These are phyloP conservation scores for Clepsis dumicolana DNA, from an alignment of 2,888 invertebrate genomes.

Conservation along the genomic window DNA sequence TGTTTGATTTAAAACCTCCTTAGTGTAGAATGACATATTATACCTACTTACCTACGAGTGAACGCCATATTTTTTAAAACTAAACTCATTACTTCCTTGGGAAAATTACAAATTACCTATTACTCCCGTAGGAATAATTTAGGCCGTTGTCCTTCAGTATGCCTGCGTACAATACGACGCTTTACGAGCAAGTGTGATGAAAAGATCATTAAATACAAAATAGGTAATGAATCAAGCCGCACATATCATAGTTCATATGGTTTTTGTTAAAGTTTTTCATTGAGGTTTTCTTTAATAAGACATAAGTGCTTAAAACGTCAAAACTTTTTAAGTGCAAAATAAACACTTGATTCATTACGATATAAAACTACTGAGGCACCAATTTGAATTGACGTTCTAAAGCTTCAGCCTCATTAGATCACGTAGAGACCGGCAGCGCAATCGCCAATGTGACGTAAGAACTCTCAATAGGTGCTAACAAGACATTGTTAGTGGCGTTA, in stretches of 20 bases:
- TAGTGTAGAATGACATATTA: no score
- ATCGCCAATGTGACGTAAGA: conserved; percentile 71
- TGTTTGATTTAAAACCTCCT: no score
- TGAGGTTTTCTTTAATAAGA: neutral
- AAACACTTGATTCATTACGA: conserved; percentile 64
- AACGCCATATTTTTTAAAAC: no score
- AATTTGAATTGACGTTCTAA: conserved; percentile 65
- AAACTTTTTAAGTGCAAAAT: conserved; percentile 50
- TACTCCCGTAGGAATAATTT: no score
- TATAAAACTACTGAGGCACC: conserved; percentile 63
- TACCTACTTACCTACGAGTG: no score
- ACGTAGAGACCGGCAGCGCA: conserved; percentile 55
- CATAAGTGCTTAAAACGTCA: conserved; percentile 59
- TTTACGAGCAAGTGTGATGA: no score
- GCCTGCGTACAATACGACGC: no score
- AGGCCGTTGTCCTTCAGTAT: no score
- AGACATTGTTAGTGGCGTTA: conserved; percentile 64
- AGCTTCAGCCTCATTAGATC: conserved; percentile 73
- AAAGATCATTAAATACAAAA: neutral
- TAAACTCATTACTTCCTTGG: no score
- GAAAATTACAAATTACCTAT: no score
- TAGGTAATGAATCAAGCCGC: neutral
- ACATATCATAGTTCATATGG: neutral
- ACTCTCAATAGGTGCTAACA: conserved; percentile 73
- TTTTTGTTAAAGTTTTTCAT: neutral